Evolutionary conservation across 2,888 invertebrate genomes (phyloP).

Genomic region (Acanthopleura granulata): DNA sequence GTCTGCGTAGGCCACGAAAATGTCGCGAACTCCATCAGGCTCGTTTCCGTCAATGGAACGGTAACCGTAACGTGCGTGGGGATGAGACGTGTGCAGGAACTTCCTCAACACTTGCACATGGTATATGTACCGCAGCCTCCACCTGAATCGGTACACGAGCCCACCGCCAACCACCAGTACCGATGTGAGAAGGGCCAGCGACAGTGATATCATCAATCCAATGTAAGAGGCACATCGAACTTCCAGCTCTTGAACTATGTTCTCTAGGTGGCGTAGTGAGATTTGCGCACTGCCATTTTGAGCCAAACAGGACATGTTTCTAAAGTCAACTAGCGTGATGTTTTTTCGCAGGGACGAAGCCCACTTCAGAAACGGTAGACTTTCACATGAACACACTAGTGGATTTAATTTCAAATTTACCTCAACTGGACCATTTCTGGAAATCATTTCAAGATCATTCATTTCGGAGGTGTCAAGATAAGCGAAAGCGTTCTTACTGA

Average conservation of each 20-base stretch:
- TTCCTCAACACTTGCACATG: neutral
- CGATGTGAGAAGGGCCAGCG: neutral
- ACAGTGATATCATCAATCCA: neutral
- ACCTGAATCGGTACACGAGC: neutral
- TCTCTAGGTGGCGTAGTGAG: neutral
- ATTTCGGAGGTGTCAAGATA: neutral
- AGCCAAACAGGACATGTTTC: no score
- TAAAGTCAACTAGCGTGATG: no score
- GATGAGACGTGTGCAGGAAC: neutral
- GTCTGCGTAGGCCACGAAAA: neutral
- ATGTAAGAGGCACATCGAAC: neutral
- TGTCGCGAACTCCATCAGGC: neutral
- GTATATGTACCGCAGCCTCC: neutral
- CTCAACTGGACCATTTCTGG: neutral
- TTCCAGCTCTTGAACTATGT: neutral
- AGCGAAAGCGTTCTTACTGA: neutral
- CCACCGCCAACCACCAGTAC: neutral
- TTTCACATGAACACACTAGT: neutral
- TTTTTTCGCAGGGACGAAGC: neutral
- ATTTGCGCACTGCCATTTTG: neutral
- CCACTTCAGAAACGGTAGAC: neutral
- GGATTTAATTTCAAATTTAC: neutral
- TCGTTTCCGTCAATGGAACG: neutral
- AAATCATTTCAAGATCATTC: neutral
- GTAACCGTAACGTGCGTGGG: no score